phyloP scores from a whole-genome alignment of 2,113 vertebrate genomes.

The Erythrocebus patas region DNA sequence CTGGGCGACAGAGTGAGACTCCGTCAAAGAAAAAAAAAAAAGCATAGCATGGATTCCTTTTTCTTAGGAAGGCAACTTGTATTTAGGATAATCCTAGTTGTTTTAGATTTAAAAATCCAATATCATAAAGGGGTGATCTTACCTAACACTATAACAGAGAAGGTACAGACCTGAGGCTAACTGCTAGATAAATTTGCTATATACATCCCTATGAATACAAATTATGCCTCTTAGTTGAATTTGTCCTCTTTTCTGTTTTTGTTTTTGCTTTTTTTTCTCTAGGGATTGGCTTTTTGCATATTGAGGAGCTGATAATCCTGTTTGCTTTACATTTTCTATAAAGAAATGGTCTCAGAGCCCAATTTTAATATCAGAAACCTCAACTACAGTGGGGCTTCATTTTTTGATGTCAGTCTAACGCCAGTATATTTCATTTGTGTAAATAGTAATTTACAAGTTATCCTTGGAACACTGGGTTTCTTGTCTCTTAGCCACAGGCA shows the following conservation, averaged over 20 bases:
- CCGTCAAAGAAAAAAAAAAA: background rate
- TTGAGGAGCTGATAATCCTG: background rate
- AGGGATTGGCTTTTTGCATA: background rate
- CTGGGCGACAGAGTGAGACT: too few relatives aligned
- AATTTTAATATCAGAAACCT: background rate
- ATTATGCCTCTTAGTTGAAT: background rate
- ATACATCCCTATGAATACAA: background rate
- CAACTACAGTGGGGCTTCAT: background rate
- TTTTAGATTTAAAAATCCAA: background rate
- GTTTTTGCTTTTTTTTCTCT: background rate
- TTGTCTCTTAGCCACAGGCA: slow-evolving; percentile 35
- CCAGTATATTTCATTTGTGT: background rate
- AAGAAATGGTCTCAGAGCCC: background rate
- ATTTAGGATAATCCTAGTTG: background rate
- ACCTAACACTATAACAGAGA: background rate
- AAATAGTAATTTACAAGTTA: slow-evolving; percentile 47
- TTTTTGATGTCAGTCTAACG: background rate
- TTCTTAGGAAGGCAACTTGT: background rate
- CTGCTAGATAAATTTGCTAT: background rate
- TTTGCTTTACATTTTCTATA: slow-evolving; percentile 6
- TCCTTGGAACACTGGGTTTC: slow-evolving; percentile 30
- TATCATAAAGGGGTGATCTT: background rate
- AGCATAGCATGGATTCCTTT: background rate
- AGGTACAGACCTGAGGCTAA: background rate
- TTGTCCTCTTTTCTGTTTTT: background rate